Evolutionary conservation across 2,797 vertebrate genomes (phyloP).

Genomic region (Okamejei kenojei): DNA sequence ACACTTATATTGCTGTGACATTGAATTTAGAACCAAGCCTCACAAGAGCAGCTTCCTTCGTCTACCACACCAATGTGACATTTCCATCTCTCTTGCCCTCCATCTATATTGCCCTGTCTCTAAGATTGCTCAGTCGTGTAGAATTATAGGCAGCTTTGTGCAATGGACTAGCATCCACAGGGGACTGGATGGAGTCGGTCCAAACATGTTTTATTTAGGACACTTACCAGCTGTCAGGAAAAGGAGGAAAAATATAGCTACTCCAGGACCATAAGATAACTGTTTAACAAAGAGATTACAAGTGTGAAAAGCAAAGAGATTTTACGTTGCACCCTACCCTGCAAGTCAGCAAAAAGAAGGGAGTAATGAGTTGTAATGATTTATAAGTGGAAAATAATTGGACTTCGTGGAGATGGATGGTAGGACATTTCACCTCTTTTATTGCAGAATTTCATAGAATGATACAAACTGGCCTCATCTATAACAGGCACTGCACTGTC

Average conservation of each 20-base stretch:
- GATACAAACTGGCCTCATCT: slow-evolving; percentile 33
- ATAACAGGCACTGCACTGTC: slow-evolving; percentile 38
- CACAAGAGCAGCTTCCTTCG: neutral
- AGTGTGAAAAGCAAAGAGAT: slow-evolving; percentile 25
- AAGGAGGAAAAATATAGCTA: neutral
- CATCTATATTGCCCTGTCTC: slow-evolving; percentile 26
- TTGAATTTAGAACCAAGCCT: slow-evolving; percentile 21
- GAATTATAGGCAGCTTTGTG: slow-evolving; percentile 19
- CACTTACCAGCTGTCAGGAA: slow-evolving; percentile 25
- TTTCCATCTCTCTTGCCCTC: neutral
- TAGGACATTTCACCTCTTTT: slow-evolving; percentile 37
- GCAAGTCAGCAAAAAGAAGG: slow-evolving; percentile 35
- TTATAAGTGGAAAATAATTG: slow-evolving; percentile 39
- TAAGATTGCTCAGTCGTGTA: slow-evolving; percentile 2
- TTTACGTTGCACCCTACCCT: slow-evolving; percentile 15
- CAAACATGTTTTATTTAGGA: slow-evolving; percentile 23
- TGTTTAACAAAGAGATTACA: slow-evolving; percentile 33
- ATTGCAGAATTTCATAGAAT: slow-evolving; percentile 36
- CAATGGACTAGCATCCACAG: slow-evolving; percentile 28
- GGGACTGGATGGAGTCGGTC: slow-evolving; percentile 12
- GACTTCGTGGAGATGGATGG: slow-evolving; percentile 37
- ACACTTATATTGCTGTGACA: neutral
- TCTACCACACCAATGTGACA: neutral
- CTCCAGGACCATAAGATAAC: neutral
- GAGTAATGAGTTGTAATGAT: slow-evolving; percentile 38